Evolutionary conservation across 2,797 vertebrate genomes (phyloP).

Genomic region (Pseudochaenichthys georgianus): DNA sequence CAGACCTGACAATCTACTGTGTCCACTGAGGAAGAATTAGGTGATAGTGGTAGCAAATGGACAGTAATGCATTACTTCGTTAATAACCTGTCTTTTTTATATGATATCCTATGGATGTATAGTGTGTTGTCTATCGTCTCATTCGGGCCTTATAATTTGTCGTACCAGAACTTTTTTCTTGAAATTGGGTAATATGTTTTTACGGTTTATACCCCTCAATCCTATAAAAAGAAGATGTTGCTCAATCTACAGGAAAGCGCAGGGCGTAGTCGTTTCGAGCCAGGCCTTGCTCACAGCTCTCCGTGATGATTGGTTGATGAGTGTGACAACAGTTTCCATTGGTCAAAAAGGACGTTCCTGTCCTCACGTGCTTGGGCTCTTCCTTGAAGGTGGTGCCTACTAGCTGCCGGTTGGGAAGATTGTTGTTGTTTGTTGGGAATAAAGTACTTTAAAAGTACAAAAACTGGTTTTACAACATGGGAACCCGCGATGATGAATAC

Average conservation of each 20-base stretch:
- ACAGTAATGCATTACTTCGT: neutral
- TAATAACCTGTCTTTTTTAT: neutral
- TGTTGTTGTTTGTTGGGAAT: constrained; percentile 34
- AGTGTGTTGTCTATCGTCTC: too few species aligned
- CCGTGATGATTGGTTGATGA: constrained; percentile 34
- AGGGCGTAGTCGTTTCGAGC: constrained; percentile 32
- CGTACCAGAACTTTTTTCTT: too few species aligned
- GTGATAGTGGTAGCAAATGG: neutral
- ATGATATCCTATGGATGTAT: neutral
- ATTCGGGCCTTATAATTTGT: too few species aligned
- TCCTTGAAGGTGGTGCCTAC: constrained; percentile 47
- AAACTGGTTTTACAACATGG: constrained; percentile 65
- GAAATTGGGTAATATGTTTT: too few species aligned
- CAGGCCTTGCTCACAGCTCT: neutral
- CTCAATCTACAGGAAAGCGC: neutral
- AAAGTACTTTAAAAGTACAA: constrained; percentile 51
- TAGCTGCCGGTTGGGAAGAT: constrained; percentile 46
- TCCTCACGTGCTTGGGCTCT: constrained; percentile 60
- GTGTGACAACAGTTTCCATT: constrained; percentile 36
- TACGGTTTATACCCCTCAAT: too few species aligned
- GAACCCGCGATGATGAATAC: constrained; percentile 83
- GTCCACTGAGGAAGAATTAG: too few species aligned
- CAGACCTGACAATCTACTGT: neutral
- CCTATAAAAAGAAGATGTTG: constrained; percentile 8
- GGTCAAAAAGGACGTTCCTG: constrained; percentile 39